Base-by-base conservation (phyloP, 1,140 invertebrate species). In the Condylostylus longicornis region DNA sequence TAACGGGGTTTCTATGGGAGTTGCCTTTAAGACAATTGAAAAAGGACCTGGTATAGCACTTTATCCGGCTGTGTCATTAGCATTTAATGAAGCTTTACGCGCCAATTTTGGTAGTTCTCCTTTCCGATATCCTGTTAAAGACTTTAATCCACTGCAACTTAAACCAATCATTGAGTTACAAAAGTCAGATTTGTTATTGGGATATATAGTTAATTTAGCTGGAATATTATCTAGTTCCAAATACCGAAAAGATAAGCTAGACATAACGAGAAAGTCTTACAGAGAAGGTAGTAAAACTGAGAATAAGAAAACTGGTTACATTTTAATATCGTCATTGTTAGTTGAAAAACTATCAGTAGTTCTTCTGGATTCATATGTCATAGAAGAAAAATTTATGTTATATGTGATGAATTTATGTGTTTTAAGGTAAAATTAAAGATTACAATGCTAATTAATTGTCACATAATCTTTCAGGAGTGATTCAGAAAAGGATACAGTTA, bases 61-160 rank as follows among this genome's bases (percentile, higher is more conserved):
- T 45, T 87, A 83, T 54, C 75, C 77, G 2, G 75, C 82, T 5
- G 72, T 86, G 3, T 84, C 79, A 35, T 51, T 87, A 8, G 77
- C 79, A 1, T 74, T 74, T 45, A 70, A 70, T 19, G 82, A 88
- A 58, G 77, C 73, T 52, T 48, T 88, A 4, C 72, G 77, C 31
- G 80, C 77, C 0, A 87, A 88, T 53, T 89, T 88, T 54, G 84
- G 84, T 31, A 69, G 68, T 13, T 72, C 69, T 5, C 79, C 79
- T 1, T 63, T 82, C 22, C 62, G 64, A 31, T 84, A 82, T 61
- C 80, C 82, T 1, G 54, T 86, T 4, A 55, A 67, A 14, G 77
- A 73, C 4, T 87, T 69, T 50, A 54, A 64, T 13, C 70, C 81
- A 0, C 51, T 86, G 0, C 79, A 86, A 62, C 60, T 65, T 1